These are phyloP conservation scores for Tupaia chinensis DNA, from an alignment of 2,113 vertebrate species.

Conservation along the genomic window DNA sequence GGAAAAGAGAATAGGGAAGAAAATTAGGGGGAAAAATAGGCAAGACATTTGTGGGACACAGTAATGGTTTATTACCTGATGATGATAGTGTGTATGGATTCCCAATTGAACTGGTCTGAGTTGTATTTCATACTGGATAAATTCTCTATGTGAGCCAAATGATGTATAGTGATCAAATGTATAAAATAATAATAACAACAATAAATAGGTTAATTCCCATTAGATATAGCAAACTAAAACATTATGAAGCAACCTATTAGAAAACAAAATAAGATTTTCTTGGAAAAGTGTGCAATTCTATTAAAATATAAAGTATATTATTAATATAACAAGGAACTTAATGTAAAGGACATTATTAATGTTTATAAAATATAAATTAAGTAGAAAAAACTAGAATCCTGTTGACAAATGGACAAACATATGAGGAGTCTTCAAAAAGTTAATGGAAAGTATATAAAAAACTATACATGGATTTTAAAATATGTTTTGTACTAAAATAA, in stretches of 20 bases:
- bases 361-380: background rate
- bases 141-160: too few relatives aligned
- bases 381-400: background rate
- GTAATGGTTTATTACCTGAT: too few relatives aligned
- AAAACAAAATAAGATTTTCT: background rate
- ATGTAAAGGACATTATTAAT: background rate
- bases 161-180: too few relatives aligned
- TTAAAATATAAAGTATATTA: background rate
- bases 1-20: too few relatives aligned
- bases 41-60: too few relatives aligned
- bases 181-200: background rate
- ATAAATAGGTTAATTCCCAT: background rate
- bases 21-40: too few relatives aligned
- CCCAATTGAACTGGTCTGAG: too few relatives aligned
- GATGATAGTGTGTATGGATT: too few relatives aligned
- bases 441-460: too few relatives aligned
- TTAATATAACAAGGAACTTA: background rate
- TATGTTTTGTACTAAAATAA: too few relatives aligned
- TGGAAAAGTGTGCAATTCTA: background rate
- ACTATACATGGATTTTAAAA: too few relatives aligned
- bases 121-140: too few relatives aligned
- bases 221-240: background rate
- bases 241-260: background rate
- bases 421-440: background rate
- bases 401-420: background rate